Evolutionary conservation across 2,888 invertebrate species (phyloP), one percentile per base, ranked within the genome.

Genomic region (Hypena proboscidalis): DNA sequence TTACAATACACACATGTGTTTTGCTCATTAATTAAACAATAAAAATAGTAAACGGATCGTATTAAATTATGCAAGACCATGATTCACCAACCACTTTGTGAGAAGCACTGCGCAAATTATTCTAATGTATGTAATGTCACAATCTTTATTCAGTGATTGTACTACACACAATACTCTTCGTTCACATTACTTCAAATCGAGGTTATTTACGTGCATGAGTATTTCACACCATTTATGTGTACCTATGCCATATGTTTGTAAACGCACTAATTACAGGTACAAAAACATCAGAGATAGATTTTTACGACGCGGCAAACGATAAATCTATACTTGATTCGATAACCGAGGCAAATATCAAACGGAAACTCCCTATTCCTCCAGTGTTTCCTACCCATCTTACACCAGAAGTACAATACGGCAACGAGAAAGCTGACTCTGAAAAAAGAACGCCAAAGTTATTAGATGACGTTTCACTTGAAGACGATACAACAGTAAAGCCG

Each of bases 321-420:
- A 84, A 75, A 65, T 58, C 79, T 13, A 54, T 74, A 48, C 59
- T 71, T 23, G 77, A 80, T 25, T 58, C 67, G 17, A 65, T 66
- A 14, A 66, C 72, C 37, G 76, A 77, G 45, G 58, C 59, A 14
- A 70, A 40, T 34, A 50, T 58, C 6, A 73, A 71, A 48, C 79
- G 68, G 47, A 80, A 77, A 54, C 56, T 80, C 22, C 85, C 84
- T 4, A 58, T 81, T 31, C 70, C 77, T 23, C 91, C 91, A 8
- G 77, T 91, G 5, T 92, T 83, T 55, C 91, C 91, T 3, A 74
- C 75, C 20, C 85, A 89, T 48, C 73, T 92, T 10, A 72, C 83
- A 13, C 91, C 88, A n/a, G 91, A 91, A 69, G 90, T 92, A 1
- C 91, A 91, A 67, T 92, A 92, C 45, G 91, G 91, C 10, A 91